These are phyloP conservation scores for Arnoldichthys spilopterus DNA, from an alignment of 2,797 vertebrate species.

Conservation along the genomic window DNA sequence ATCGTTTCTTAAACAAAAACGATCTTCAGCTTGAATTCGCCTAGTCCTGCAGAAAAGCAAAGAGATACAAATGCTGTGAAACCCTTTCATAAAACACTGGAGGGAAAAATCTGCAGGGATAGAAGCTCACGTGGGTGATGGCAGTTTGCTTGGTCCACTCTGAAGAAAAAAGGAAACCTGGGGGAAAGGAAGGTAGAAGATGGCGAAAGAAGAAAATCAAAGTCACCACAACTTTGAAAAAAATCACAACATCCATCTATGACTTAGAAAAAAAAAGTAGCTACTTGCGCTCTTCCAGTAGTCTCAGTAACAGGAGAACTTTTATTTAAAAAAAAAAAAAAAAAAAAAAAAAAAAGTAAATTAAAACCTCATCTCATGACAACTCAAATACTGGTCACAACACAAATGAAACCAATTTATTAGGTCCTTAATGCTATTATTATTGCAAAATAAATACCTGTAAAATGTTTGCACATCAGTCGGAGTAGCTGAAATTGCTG, in stretches of 20 bases:
- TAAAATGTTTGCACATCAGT: not conserved
- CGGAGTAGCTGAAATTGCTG: constrained; percentile 28
- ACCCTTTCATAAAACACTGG: not conserved
- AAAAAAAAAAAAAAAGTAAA: not conserved
- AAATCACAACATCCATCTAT: not conserved
- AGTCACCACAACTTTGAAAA: not conserved
- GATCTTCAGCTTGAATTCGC: constrained; percentile 26
- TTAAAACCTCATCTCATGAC: not conserved
- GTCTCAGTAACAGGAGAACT: constrained; percentile 9
- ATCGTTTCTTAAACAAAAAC: constrained; percentile 42
- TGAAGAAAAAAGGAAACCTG: constrained; percentile 34
- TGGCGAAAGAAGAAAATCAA: not conserved
- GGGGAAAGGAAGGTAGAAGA: not conserved
- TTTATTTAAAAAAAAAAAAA: not conserved
- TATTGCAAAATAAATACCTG: constrained; percentile 33
- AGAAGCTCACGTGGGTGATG: constrained; percentile 43
- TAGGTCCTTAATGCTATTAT: not conserved
- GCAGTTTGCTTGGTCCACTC: constrained; percentile 18
- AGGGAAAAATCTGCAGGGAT: not conserved
- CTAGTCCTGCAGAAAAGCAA: constrained; percentile 34
- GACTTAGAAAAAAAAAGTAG: not conserved
- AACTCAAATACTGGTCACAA: not conserved
- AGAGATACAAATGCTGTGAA: not conserved
- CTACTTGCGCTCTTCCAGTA: constrained; percentile 28
- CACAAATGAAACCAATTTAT: not conserved